Base-by-base conservation (phyloP, 1,140 invertebrate species). In the Meloidogyne hapla region DNA sequence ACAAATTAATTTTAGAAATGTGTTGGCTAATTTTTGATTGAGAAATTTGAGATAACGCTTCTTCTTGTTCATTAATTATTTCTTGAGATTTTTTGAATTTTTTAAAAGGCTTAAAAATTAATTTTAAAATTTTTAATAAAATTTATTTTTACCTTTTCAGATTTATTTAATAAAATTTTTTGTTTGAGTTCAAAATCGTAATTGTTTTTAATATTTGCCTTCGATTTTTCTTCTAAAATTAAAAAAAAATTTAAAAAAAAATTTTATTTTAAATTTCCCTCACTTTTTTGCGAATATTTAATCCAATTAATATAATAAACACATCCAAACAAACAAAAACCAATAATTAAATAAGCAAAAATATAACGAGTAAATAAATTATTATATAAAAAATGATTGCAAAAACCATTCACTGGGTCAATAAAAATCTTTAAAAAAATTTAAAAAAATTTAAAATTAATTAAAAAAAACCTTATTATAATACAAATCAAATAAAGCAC, bases 401-500 rank as follows among this genome's bases (percentile, higher is more conserved):
- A 56, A 56, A 56, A 8, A n/a, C 48, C 48, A 56, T 56, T 56
- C 48, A 56, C 48, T n/a, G 48, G 48, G 48, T 56, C 48, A 56
- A 56, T 56, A 21, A 13, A 56, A 56, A 56, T 56, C 48, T 56
- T n/a, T 56, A n/a, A 56, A 56, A 56, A 56, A 56, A n/a, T 8
- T 13, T 42, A 13, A 10, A 42, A 42, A 42, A 42, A 42, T 13
- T 15, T 15, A 42, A 42, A 42, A 6, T 33, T 6, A 15, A 0
- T 42, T 42, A 5, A 56, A 56, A 56, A n/a, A 56, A 56, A 56
- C 48, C 48, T 56, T 18, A 18, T 56, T 56, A 56, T 56, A 56
- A 56, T 56, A 56, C n/a, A 56, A 21, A 56, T 56, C 48, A 56
- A 56, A 56, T 56, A 56, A 21, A 6, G 18, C 48, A 56, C 48